These are phyloP conservation scores for Drosophila longiperda DNA, from an alignment of 2,888 invertebrate species.

Conservation along the genomic window DNA sequence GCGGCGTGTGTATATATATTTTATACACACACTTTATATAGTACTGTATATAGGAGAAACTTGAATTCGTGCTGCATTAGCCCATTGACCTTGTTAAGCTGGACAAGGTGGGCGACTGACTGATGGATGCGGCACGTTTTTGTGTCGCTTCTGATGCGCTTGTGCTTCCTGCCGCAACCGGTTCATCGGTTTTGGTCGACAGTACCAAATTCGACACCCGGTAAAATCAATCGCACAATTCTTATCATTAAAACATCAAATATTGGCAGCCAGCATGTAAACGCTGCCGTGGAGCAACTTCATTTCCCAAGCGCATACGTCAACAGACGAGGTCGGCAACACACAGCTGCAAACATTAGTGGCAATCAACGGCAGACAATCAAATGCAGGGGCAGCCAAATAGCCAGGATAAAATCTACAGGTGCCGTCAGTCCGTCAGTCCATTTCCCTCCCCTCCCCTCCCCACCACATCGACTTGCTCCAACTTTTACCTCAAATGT, in stretches of 20 bases:
- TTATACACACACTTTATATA: neutral
- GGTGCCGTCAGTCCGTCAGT: constrained; percentile 54
- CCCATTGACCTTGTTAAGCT: constrained; percentile 78
- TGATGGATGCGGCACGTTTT: constrained; percentile 67
- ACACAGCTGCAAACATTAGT: constrained; percentile 77
- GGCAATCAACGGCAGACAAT: constrained; percentile 78
- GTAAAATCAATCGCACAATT: constrained; percentile 76
- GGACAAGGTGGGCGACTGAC: constrained; percentile 50
- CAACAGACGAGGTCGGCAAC: constrained; percentile 48
- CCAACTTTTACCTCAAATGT: constrained; percentile 68
- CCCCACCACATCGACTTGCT: constrained; percentile 1
- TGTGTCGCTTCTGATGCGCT: constrained; percentile 53
- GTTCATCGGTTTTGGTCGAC: constrained; percentile 26
- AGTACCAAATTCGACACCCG: constrained; percentile 66
- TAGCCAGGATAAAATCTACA: constrained; percentile 79
- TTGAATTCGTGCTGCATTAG: constrained; percentile 58
- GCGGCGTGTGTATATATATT: constrained; percentile 44
- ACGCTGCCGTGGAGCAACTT: constrained; percentile 71
- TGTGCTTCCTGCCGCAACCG: constrained; percentile 45
- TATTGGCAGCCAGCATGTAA: constrained; percentile 71
- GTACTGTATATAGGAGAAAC: constrained; percentile 6
- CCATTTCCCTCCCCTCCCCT: constrained; percentile 3
- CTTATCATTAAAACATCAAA: constrained; percentile 81
- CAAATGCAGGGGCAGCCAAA: constrained; percentile 58
- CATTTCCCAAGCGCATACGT: constrained; percentile 56